Conservation (phyloP, 2,797 vertebrate genomes). For the Gallinago stenura region DNA sequence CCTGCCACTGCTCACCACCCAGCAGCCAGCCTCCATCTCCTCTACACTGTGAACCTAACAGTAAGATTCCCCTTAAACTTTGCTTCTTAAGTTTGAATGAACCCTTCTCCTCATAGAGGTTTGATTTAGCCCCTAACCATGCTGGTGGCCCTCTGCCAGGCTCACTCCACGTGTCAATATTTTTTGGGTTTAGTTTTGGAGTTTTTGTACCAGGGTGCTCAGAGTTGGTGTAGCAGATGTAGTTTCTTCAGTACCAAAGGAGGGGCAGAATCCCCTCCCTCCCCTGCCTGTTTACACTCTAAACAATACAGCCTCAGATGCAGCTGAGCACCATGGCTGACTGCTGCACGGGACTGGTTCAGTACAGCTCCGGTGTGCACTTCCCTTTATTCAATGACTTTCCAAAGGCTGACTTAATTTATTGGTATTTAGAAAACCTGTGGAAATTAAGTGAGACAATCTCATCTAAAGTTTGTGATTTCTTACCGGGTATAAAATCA, state of each 20-base stretch:
- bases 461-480: background rate
- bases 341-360: background rate
- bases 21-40: background rate
- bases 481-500: background rate
- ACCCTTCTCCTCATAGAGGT: background rate
- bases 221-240: background rate
- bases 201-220: background rate
- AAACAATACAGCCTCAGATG: background rate
- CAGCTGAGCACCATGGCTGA: background rate
- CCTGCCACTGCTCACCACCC: background rate
- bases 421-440: too few species aligned
- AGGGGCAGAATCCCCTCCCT: background rate
- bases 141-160: background rate
- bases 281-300: background rate
- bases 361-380: background rate
- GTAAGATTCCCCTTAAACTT: background rate
- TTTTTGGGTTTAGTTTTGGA: background rate
- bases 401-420: conserved; percentile 57
- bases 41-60: background rate
- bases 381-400: conserved; percentile 38
- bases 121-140: background rate
- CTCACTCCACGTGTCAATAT: background rate
- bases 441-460: conserved; percentile 4
- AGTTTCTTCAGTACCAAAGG: background rate
- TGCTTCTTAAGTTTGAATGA: background rate